Evolutionary conservation across 2,113 vertebrate species (phyloP).

Genomic region (Trichomycterus rosablanca): DNA sequence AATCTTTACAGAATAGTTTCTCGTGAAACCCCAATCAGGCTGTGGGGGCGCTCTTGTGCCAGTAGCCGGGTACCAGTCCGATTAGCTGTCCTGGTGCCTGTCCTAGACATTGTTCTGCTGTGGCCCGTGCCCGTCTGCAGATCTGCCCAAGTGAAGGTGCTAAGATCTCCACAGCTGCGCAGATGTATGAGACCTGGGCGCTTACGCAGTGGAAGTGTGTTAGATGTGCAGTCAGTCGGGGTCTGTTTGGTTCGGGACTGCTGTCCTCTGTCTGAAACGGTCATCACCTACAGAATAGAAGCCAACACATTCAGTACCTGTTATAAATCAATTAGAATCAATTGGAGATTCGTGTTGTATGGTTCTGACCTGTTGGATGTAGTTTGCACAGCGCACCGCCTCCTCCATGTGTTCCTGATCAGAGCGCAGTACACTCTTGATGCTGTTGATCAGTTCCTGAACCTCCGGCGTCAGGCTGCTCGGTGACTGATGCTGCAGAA

Average conservation of each 20-base stretch:
- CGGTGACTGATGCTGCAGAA: conserved; percentile 71
- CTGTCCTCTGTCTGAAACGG: conserved; percentile 34
- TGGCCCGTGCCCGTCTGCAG: conserved; percentile 22
- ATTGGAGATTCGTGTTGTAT: background rate
- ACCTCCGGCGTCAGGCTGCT: conserved; percentile 72
- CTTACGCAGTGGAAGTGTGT: conserved; percentile 39
- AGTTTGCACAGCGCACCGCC: conserved; percentile 74
- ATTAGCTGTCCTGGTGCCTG: conserved; percentile 31
- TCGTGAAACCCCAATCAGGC: conserved; percentile 69
- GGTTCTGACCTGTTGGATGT: conserved; percentile 70
- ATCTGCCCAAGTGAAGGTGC: conserved; percentile 63
- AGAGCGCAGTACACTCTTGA: conserved; percentile 75
- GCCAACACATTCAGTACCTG: background rate
- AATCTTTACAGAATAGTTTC: conserved; percentile 74
- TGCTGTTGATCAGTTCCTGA: conserved; percentile 74
- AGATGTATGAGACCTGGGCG: conserved; percentile 67
- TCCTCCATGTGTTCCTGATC: conserved; percentile 83
- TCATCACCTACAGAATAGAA: conserved; percentile 59
- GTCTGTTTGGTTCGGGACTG: background rate
- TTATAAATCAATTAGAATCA: background rate
- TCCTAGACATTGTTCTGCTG: background rate
- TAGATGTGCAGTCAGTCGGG: conserved; percentile 21
- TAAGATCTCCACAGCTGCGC: conserved; percentile 76
- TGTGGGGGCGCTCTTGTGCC: conserved; percentile 64
- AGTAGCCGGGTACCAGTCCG: conserved; percentile 41